Evolutionary conservation across 2,888 invertebrate species (phyloP), one percentile per base, ranked within the genome.

Genomic region (Octonoba sinensis): DNA sequence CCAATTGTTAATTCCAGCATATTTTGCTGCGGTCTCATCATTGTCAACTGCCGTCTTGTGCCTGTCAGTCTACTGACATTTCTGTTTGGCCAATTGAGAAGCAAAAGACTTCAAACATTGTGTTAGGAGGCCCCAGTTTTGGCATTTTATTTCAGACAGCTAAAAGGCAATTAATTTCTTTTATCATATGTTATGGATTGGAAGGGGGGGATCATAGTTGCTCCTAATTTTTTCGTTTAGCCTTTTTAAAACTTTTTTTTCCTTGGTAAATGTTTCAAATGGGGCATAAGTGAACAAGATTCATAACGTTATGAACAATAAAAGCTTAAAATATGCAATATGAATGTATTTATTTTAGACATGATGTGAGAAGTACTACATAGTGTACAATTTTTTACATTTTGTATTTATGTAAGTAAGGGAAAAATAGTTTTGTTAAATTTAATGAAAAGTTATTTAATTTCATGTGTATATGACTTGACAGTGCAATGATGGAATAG

Each of bases 41-140:
- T 54, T 70, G 73, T 69, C 82, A 82, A 71, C 82, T 75, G 72
- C 76, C 82, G 72, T 70, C 65, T 54, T 74, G 82, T 82, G 82
- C 82, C 82, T 82, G 76, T 76, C 79, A 57, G 69, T 64, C 73
- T 56, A 56, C 73, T 73, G 78, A 79, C 67, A 51, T 57, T 59
- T 59, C 47, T 59, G 59, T 67, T 59, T 49, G 59, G 66, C 57
- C 67, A 60, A 59, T 66, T n/a, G 24, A 15, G 46, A 36, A 36
- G 36, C 8, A 59, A 36, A 46, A 6, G 24, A 15, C 60, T 24
- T 24, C 54, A 18, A 54, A 54, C 54, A 54, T 24, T 36, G 36
- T 36, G 36, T 8, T 36, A 11, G 6, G 36, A 11, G 6, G 3
- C 36, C 36, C 36, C 36, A 36, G 36, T 11, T 36, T 8, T 36